Conservation (phyloP, 1,140 invertebrate species). For the Drosophila pseudoananassae region DNA sequence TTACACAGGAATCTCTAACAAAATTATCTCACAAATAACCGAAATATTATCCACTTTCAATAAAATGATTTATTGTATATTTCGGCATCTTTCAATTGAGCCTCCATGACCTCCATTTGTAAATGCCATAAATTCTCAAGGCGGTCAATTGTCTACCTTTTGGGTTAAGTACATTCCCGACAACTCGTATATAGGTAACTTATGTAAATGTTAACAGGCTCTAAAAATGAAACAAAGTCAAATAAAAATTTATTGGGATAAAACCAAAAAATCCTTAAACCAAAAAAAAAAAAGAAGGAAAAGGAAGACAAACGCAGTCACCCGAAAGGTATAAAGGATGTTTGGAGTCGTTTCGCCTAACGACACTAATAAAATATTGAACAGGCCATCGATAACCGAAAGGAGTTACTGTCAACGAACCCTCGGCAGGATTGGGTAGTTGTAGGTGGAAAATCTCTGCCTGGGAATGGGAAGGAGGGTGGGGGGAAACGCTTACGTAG, state of each 20-base stretch:
- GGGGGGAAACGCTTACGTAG: slow-evolving; percentile 60
- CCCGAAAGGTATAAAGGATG: slow-evolving; percentile 52
- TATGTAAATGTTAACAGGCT: slow-evolving; percentile 58
- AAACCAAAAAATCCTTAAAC: slow-evolving; percentile 21
- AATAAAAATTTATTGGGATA: slow-evolving; percentile 75
- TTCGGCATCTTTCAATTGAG: background rate
- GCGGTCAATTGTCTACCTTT: slow-evolving; percentile 56
- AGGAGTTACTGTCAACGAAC: slow-evolving; percentile 76
- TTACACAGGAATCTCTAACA: background rate
- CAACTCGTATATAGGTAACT: slow-evolving; percentile 45
- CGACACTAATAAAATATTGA: slow-evolving; percentile 83
- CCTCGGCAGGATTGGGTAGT: slow-evolving; percentile 10
- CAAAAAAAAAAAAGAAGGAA: background rate
- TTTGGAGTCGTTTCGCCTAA: slow-evolving; percentile 59
- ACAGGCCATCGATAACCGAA: slow-evolving; percentile 76
- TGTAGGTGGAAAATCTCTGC: slow-evolving; percentile 3
- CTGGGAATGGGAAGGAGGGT: background rate
- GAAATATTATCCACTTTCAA: too few species aligned
- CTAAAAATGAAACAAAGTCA: slow-evolving; percentile 38
- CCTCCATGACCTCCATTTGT: background rate
- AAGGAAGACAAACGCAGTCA: slow-evolving; percentile 10
- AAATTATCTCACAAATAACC: background rate
- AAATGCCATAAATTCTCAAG: slow-evolving; percentile 16
- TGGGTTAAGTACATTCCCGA: slow-evolving; percentile 24
- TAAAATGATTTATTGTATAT: background rate